Base-by-base conservation (phyloP, 92 coral and sea anemone genomes). In the Zoanthus gigantus region DNA sequence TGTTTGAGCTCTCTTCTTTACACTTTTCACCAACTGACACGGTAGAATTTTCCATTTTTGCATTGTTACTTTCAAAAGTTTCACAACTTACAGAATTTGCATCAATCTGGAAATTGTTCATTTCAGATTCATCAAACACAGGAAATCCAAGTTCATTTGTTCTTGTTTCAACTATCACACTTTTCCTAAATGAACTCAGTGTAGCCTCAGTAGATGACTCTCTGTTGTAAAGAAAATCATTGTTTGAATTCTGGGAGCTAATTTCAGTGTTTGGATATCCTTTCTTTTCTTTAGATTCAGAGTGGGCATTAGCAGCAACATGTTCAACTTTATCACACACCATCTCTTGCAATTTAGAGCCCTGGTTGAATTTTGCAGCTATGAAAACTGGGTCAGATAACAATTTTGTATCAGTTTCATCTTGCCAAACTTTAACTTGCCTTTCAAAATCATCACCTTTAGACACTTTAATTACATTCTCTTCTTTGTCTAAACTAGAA, bases 121-220 rank as follows among this genome's bases (percentile, higher is more conserved):
- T 15, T 17, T 81, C 61, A 81, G 74, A 48, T 29, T 23, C 63
- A 32, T 63, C 75, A 46, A 34, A 45, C 10, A 28, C 4, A 8
- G 53, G 47, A 23, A 79, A 77, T 44, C 44, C 71, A 6, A 58
- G 78, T 10, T 56, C 34, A 6, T 30, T 65, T 30, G 88, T 13
- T 37, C 76, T 77, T 37, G 79, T 69, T 9, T 77, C 87, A 68
- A 73, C 76, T 45, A 31, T 78, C 58, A 72, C 79, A 63, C 76
- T 52, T 48, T 48, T 84, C 29, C 85, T 81, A 23, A 73, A 50
- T n/a, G 87, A 48, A 48, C 84, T 81, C n/a, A 34, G 74, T 16
- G 67, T 57, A 32, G 93, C 80, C 28, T 92, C 92, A 15, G 83
- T 67, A 0, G 85, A 69, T 16, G 29, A 47, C 6, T 48, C 34